A percentile compares a stretch with the other conserved stretches of the same genome.
These are phyloP conservation scores for Hippopotamus amphibius DNA, from an alignment of 2,113 vertebrate species.

Conservation along the genomic window DNA sequence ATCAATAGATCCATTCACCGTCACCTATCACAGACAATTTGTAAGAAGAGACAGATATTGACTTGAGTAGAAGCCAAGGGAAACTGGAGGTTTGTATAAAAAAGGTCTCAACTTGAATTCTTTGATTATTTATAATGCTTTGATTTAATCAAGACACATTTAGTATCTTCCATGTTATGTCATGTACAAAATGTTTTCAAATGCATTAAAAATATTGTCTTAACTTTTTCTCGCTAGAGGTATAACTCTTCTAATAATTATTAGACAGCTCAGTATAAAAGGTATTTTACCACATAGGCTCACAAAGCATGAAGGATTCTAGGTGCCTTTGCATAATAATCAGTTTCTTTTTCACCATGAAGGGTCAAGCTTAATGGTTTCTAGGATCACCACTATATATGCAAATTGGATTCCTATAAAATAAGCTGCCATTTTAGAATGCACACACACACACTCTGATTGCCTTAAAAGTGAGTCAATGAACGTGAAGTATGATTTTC, in stretches of 20 bases:
- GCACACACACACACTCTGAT: slow-evolving; percentile 60
- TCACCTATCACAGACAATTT: not conserved
- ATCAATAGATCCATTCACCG: slow-evolving; percentile 2
- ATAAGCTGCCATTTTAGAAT: slow-evolving; percentile 50
- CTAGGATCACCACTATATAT: slow-evolving; percentile 51
- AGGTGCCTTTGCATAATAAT: slow-evolving; percentile 38
- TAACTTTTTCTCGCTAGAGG: slow-evolving; percentile 44
- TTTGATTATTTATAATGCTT: not conserved
- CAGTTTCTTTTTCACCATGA: slow-evolving; percentile 30
- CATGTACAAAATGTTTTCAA: not conserved
- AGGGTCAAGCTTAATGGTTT: slow-evolving; percentile 61
- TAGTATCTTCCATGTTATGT: not conserved
- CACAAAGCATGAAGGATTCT: slow-evolving; percentile 53
- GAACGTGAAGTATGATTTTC: slow-evolving; percentile 59
- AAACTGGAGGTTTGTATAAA: not conserved
- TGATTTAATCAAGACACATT: slow-evolving; percentile 10
- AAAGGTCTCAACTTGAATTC: not conserved
- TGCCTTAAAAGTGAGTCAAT: slow-evolving; percentile 74
- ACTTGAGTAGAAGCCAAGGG: not conserved
- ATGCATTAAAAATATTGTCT: not conserved
- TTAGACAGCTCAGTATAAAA: slow-evolving; percentile 35
- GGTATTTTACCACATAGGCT: slow-evolving; percentile 44
- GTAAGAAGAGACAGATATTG: not conserved
- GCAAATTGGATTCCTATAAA: slow-evolving; percentile 58
- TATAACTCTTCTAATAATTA: slow-evolving; percentile 6